A percentile compares a stretch with the other conserved stretches of the same genome.
Conservation (phyloP, 2,797 vertebrate genomes). For the Cuniculus paca region DNA sequence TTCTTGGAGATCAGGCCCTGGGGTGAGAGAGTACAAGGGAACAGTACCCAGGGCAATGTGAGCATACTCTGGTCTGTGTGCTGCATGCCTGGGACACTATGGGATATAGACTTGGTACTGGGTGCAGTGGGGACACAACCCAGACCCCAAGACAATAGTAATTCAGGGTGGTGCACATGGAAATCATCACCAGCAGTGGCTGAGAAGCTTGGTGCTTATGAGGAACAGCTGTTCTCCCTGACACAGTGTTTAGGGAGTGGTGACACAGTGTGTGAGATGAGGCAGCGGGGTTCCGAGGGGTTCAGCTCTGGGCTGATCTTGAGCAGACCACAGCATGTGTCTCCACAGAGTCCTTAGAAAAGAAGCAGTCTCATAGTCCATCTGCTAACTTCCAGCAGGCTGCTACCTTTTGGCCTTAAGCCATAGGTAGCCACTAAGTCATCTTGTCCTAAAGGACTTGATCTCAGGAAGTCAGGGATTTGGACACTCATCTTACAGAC, state of each 20-base stretch:
- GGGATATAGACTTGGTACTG: not conserved
- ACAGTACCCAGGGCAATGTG: too few species aligned
- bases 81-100: accelerated
- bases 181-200: not conserved
- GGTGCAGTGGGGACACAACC: accelerated
- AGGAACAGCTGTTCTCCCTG: not conserved
- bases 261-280: not conserved
- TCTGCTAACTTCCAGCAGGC: not conserved
- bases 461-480: not conserved
- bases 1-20: not conserved
- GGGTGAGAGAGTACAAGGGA: accelerated
- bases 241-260: not conserved
- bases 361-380: not conserved
- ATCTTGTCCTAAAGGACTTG: not conserved
- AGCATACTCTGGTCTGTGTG: not conserved
- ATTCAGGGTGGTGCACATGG: not conserved
- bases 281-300: not conserved
- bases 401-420: not conserved
- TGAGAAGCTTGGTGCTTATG: not conserved
- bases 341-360: too few species aligned
- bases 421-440: not conserved
- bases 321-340: not conserved
- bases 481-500: not conserved
- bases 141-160: not conserved
- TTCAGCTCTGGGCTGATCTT: not conserved